Evolutionary conservation across 2,797 vertebrate genomes (phyloP).

Genomic region (Cuniculus paca): DNA sequence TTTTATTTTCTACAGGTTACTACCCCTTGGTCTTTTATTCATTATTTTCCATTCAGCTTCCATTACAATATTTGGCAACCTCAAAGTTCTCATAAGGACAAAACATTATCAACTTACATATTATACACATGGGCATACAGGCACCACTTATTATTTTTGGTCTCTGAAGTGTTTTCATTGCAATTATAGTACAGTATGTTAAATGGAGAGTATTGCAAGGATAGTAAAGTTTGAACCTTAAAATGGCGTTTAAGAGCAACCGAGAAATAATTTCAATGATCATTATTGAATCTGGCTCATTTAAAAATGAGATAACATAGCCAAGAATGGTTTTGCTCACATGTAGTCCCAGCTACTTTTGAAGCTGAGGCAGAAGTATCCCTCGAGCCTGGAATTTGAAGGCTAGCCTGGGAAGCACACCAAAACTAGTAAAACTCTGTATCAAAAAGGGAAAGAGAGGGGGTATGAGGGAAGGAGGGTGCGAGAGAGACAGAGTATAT

Average conservation of each 20-base stretch:
- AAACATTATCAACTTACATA: background rate
- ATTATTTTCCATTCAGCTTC: background rate
- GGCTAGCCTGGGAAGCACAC: background rate
- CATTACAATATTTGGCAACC: background rate
- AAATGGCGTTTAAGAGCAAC: background rate
- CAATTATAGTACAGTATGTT: background rate
- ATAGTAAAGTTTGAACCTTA: background rate
- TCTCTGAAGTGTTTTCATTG: background rate
- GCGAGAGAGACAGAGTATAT: background rate
- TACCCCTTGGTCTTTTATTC: background rate
- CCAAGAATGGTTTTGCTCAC: background rate
- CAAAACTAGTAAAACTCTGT: background rate
- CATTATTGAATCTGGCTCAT: background rate
- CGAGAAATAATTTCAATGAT: slow-evolving; percentile 5
- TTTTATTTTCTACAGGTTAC: background rate
- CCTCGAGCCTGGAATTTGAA: background rate
- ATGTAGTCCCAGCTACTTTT: background rate
- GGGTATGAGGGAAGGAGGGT: background rate
- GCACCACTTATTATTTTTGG: background rate
- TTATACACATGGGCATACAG: background rate
- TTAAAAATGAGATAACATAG: background rate
- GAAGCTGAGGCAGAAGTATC: background rate
- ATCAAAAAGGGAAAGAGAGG: background rate
- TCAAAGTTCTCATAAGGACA: background rate
- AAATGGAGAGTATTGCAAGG: background rate